Evolutionary conservation across 1,140 invertebrate genomes (phyloP), one percentile per base, ranked within the genome.

Genomic region (Cydia splendana): DNA sequence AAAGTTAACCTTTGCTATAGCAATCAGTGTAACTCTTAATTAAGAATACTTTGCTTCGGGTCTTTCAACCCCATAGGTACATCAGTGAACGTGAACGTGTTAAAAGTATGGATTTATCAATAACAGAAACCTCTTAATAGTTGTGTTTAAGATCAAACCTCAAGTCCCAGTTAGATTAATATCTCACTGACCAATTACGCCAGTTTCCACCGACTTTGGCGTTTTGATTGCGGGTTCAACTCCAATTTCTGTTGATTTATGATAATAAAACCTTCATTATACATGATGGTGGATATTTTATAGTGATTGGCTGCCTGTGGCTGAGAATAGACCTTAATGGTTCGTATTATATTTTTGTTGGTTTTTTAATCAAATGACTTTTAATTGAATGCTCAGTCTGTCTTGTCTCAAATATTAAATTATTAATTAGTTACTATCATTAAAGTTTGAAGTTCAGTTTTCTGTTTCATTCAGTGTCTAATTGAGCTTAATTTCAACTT

Each of bases 221-320:
- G 18, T 42, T 38, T 71, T 42, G 67, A 71, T 71, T 71, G 67
- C 67, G 34, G 67, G 67, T 45, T 24, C 67, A n/a, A 38, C 15
- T 71, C 67, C 34, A 71, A 71, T 71, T 71, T 38, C 38, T 71
- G 67, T 42, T 71, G 34, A 71, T 71, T 71, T 71, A 71, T 71
- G 67, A 42, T 71, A 71, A 71, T 71, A 71, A 38, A 71, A 71
- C n/a, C 67, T n/a, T 71, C 67, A 71, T 71, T 71, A 71, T 38
- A 38, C n/a, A 15, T 9, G 30, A 38, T 42, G 30, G 65, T 69
- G 4, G 7, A 20, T 71, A 4, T 71, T 71, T 38, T 71, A 71
- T 71, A 71, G 67, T 71, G 67, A 71, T 71, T 42, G 38, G 18
- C 28, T 38, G 7, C 0, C 15, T 24, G 57, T 38, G 65, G 3